Conservation (phyloP, 2,113 vertebrate genomes). For the Malurus elegans region DNA sequence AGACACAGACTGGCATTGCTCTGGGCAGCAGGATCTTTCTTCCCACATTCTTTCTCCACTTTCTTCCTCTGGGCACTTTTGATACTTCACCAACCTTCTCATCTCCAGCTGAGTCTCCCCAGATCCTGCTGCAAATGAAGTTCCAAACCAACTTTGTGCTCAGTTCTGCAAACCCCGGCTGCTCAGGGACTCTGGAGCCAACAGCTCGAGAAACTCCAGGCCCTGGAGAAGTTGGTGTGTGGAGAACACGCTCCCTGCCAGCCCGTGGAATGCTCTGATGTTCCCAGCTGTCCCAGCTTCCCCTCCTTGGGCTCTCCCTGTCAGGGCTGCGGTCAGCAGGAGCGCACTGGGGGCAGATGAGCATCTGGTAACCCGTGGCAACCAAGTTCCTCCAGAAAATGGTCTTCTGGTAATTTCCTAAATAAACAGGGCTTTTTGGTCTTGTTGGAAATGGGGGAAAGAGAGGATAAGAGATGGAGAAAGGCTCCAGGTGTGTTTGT, state of each 20-base stretch:
- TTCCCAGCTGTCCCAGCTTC: neutral
- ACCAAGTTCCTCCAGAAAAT: conserved; percentile 59
- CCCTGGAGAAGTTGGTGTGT: neutral
- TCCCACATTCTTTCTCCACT: neutral
- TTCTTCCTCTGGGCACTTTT: neutral
- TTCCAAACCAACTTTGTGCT: neutral
- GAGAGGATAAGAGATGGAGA: neutral
- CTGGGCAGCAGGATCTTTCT: neutral
- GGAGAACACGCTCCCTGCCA: neutral
- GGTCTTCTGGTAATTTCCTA: conserved; percentile 61
- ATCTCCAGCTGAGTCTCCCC: too few species aligned
- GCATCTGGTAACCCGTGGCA: conserved; percentile 63
- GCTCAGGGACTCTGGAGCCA: neutral
- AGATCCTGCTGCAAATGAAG: neutral
- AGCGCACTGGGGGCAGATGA: conserved; percentile 29
- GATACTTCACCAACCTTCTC: neutral
- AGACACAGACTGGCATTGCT: neutral
- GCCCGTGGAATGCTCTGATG: neutral
- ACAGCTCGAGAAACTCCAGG: neutral
- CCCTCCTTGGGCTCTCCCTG: neutral
- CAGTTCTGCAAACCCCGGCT: neutral
- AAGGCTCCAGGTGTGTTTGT: neutral
- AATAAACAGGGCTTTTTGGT: neutral
- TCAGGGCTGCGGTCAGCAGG: conserved; percentile 18
- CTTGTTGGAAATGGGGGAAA: neutral